phyloP scores from a whole-genome alignment of 2,888 invertebrate species.

The Andrena minutula region DNA sequence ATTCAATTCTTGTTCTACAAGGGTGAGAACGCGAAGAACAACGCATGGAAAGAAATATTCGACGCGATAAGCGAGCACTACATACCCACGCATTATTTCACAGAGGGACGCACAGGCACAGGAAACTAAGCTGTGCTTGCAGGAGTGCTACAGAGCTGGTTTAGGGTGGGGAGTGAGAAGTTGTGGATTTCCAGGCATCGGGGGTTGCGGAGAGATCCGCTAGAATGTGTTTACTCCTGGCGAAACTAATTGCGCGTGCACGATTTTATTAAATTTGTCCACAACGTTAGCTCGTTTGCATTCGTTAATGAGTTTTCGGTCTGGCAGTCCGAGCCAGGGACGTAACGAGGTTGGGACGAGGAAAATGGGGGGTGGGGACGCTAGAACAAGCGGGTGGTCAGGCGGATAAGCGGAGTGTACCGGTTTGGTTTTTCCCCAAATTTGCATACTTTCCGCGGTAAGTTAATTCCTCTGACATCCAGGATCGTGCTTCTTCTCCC shows the following conservation, averaged over 20 bases:
- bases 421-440: constrained; percentile 76
- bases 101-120: background rate
- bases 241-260: constrained; percentile 83
- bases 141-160: background rate
- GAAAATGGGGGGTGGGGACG: constrained; percentile 40
- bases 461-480: constrained; percentile 72
- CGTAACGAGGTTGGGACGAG: constrained; percentile 71
- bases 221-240: constrained; percentile 78
- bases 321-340: constrained; percentile 71
- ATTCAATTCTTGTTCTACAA: background rate
- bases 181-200: constrained; percentile 66
- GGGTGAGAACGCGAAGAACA: background rate
- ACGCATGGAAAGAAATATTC: background rate
- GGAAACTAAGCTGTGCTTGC: constrained; percentile 1
- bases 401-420: constrained; percentile 54
- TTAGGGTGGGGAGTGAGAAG: constrained; percentile 54
- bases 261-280: constrained; percentile 84
- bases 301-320: constrained; percentile 84
- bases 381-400: constrained; percentile 54
- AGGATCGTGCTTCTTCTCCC: constrained; percentile 32
- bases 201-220: constrained; percentile 46
- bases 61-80: background rate
- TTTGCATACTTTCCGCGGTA: constrained; percentile 82
- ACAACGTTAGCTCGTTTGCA: constrained; percentile 84
- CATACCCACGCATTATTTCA: constrained; percentile 17